Base-by-base conservation (phyloP, 2,888 invertebrate species). In the Fragum fragum region DNA sequence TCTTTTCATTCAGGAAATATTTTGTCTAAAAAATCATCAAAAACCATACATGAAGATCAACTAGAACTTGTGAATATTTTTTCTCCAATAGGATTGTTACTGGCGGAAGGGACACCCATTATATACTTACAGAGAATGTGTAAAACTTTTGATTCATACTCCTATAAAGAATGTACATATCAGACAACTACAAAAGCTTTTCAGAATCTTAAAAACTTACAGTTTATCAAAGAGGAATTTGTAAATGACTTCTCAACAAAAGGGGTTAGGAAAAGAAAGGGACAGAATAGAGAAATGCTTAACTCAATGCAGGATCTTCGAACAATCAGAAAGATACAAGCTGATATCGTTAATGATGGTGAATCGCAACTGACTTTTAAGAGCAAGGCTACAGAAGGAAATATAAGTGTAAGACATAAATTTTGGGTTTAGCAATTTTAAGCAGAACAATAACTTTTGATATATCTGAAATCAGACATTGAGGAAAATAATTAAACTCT, bases 41-140 rank as follows among this genome's bases (percentile, higher is more conserved):
- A 66, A 7, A n/a, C 23, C 23, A 57, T 66, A 18, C 9, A 66
- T 0, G 42, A 42, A 36, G 66, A 66, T 11, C 39, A 66, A 11
- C 23, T 66, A 14, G 42, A 66, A 42, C 26, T 42, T 66, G 66
- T 66, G 39, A 66, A 66, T 42, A 66, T 66, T 23, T 66, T 42
- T n/a, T 66, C 66, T 66, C 66, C 66, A n/a, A 0, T 18, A 9
- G 66, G 42, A 2, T 14, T 36, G 21, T 18, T 66, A 26, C n/a
- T 66, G 16, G 42, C 42, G 39, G 66, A 66, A 66, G 66, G 66
- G 16, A 9, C 21, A 11, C 66, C 66, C 3, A 32, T 66, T 9
- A 42, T 66, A 14, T 66, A 42, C 18, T 9, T 66, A 26, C 42
- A 66, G 21, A 66, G 42, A 39, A 9, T 66, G 9, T 66, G 66